Evolutionary conservation across 2,113 vertebrate genomes (phyloP).

Genomic region (Apeltes quadracus): DNA sequence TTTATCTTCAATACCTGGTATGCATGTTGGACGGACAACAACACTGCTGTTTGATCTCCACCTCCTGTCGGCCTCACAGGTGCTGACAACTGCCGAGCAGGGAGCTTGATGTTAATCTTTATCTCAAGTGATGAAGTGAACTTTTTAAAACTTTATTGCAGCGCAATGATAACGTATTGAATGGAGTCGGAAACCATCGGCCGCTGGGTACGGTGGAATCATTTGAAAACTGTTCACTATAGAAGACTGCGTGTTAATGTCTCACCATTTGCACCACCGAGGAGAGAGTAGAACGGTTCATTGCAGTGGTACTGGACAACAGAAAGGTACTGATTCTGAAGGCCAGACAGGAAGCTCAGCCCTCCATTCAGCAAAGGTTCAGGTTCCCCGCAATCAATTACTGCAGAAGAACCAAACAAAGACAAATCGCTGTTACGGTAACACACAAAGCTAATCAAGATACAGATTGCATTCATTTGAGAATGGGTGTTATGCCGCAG

Average conservation of each 20-base stretch:
- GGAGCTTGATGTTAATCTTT: neutral
- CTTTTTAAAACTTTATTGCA: neutral
- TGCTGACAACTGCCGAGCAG: slow-evolving; percentile 8
- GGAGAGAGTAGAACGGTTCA: slow-evolving; percentile 70
- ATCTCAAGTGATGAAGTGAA: neutral
- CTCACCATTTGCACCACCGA: slow-evolving; percentile 43
- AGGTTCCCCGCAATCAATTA: slow-evolving; percentile 78
- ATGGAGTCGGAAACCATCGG: neutral
- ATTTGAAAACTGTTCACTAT: neutral
- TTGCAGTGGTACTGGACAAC: slow-evolving; percentile 77
- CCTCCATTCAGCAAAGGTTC: slow-evolving; percentile 69
- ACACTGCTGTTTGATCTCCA: slow-evolving; percentile 25
- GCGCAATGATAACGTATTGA: neutral
- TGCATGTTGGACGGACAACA: slow-evolving; percentile 10
- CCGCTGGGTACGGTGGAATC: neutral
- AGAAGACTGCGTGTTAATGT: neutral
- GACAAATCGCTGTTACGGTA: neutral
- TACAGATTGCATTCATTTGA: neutral
- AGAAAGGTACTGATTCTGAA: slow-evolving; percentile 73
- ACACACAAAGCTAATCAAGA: neutral
- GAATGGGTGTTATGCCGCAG: neutral
- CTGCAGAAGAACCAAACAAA: slow-evolving; percentile 53
- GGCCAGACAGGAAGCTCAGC: slow-evolving; percentile 61
- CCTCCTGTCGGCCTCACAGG: slow-evolving; percentile 35
- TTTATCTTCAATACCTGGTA: slow-evolving; percentile 22